Conservation (phyloP, 2,888 invertebrate genomes). For the Hypena proboscidalis region DNA sequence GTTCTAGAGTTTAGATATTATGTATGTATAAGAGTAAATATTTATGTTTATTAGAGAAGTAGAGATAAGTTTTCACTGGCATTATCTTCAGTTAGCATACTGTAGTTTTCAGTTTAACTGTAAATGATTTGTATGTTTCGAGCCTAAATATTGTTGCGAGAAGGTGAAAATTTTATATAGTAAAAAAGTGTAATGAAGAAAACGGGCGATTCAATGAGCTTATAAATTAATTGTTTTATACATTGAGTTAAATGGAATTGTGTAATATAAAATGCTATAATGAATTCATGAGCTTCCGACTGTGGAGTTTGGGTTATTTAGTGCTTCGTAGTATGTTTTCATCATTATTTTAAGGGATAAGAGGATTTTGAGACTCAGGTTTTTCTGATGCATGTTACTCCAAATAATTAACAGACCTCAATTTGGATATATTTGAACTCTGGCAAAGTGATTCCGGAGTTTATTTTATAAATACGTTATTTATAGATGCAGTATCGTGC, state of each 20-base stretch:
- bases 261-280: slow-evolving; percentile 46
- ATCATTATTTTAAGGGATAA: slow-evolving; percentile 45
- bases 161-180: slow-evolving; percentile 35
- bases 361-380: slow-evolving; percentile 37
- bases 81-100: slow-evolving; percentile 42
- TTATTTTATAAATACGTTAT: slow-evolving; percentile 23
- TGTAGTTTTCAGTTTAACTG: slow-evolving; percentile 51
- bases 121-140: slow-evolving; percentile 27
- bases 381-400: slow-evolving; percentile 38
- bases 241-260: slow-evolving; percentile 42
- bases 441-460: slow-evolving; percentile 10
- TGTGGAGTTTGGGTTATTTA: slow-evolving; percentile 44
- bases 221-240: slow-evolving; percentile 38
- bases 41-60: slow-evolving; percentile 57
- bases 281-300: slow-evolving; percentile 43
- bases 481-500: slow-evolving; percentile 28
- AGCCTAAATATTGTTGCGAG: slow-evolving; percentile 32
- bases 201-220: slow-evolving; percentile 40
- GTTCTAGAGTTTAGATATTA: slow-evolving; percentile 65
- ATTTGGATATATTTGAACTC: slow-evolving; percentile 47
- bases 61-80: slow-evolving; percentile 42
- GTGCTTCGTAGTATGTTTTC: slow-evolving; percentile 52
- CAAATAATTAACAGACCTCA: slow-evolving; percentile 34
- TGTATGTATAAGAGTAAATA: slow-evolving; percentile 58
- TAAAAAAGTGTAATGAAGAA: too few species aligned